Base-by-base conservation (phyloP, 2,888 invertebrate genomes). In the Drosophila atroscutellata region DNA sequence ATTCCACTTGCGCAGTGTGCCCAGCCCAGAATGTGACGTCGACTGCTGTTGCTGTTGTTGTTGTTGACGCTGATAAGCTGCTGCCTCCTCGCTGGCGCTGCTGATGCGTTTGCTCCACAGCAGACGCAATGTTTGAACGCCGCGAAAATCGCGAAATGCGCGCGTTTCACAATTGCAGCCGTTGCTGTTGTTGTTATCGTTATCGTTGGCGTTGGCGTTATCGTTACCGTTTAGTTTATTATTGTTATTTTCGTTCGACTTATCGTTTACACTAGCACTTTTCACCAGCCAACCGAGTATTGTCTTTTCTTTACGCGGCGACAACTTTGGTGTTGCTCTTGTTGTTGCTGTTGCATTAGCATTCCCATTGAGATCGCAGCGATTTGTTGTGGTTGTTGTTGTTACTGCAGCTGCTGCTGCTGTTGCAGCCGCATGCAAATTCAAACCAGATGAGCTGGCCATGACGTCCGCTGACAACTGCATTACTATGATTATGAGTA, bases 21-120 rank as follows among this genome's bases (percentile, higher is more conserved):
- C 80, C 74, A 86, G 72, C 56, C 80, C 77, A 15, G 62, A 58
- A 61, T 62, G 3, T 37, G 32, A 1, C 13, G 26, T 9, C 15
- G 24, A 0, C 37, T 34, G 6, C 24, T 30, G 55, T 8, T 56
- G 37, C 0, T 55, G 52, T 0, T 58, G 62, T 15, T 57, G 36
- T 26, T 56, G 73, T 26, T 71, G 49, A 3, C 26, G 62, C n/a
- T 32, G 39, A 42, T 63, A 30, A 57, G 72, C 39, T 1, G 60
- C 63, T 24, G 66, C 83, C 75, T 81, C 80, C 51, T 81, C 85
- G 69, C 75, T 86, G 70, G 83, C 85, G 67, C 81, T 80, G 65
- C 83, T 90, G 50, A 93, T 93, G 54, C 92, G 92, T 70, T 91
- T 92, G 78, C 92, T 93, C 93, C 93, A 93, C 70, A 93, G 86